Base-by-base conservation (phyloP, 2,113 vertebrate genomes). In the Antidorcas marsupialis region DNA sequence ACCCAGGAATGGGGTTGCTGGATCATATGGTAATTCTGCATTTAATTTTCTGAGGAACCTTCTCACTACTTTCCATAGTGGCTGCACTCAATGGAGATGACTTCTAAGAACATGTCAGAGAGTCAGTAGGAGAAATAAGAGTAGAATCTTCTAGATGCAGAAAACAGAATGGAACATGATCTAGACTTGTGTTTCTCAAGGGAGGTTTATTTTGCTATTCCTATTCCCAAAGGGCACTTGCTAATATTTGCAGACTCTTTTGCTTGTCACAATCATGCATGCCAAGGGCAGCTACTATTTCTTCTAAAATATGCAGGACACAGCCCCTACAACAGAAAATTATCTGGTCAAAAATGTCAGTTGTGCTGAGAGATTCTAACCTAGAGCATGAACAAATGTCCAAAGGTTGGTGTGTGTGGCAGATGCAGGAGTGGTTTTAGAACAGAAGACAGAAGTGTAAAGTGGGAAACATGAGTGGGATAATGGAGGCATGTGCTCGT, bases 151-250 rank as follows among this genome's bases (percentile, higher is more conserved):
- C 47, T 11, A 64, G 19, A 11, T 3, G 7, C 53, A 39, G 28
- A 17, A 55, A 89, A 89, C 1, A 89, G 47, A 91, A 39, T 16
- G 16, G 5, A 36, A 15, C 83, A 57, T 16, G 43, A 57, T 1
- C 5, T 36, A 33, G 1, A 94, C 2, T 2, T 50, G 0, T 45
- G 8, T 84, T 95, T 94, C 7, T 59, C 25, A 91, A 45, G 33
- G 30, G 33, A 53, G 2, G 3, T 10, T 55, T 62, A 47, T 25
- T 81, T 89, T 81, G 21, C 4, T 62, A 33, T 2, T 5, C 30
- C 4, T 4, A 0, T 1, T 23, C 21, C 6, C 14, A 6, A 17
- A 3, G 13, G 50, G 10, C 4, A 36, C 62, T 47, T n/a, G 45
- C 10, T 67, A 83, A 50, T n/a, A 2, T 60, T 30, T 94, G 33